Evolutionary conservation across 2,797 vertebrate species (phyloP).

Genomic region (Serranus cabrilla): DNA sequence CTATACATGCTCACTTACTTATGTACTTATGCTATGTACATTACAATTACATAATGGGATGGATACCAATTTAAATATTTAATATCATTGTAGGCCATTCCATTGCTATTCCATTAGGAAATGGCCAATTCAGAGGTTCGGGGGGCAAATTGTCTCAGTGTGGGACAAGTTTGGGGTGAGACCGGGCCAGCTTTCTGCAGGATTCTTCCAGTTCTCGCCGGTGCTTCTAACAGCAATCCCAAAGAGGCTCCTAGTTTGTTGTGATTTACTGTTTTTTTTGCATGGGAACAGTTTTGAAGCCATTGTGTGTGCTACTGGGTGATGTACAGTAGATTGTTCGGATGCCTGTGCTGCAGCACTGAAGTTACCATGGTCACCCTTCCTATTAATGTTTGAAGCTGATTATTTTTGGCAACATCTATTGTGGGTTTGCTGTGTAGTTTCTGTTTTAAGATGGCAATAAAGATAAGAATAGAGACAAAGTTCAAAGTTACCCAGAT

Average conservation of each 20-base stretch:
- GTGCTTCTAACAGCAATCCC: background rate
- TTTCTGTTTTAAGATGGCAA: background rate
- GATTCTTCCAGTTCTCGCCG: too few species aligned
- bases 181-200: background rate
- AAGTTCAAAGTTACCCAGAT: background rate
- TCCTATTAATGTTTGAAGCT: background rate
- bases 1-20: too few species aligned
- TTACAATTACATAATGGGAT: too few species aligned
- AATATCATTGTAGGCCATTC: too few species aligned
- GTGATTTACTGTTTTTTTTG: background rate
- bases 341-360: background rate
- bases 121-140: too few species aligned
- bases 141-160: too few species aligned
- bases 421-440: background rate
- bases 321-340: background rate
- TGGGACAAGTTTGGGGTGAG: too few species aligned
- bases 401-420: background rate
- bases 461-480: background rate
- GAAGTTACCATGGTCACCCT: constrained; percentile 29
- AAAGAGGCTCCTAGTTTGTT: background rate
- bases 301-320: background rate
- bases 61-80: too few species aligned
- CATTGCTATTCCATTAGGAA: too few species aligned
- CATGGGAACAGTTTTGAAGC: too few species aligned
- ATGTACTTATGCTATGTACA: too few species aligned